Percentiles rank a stretch among this genome's conserved stretches.
phyloP scores from a whole-genome alignment of 2,888 invertebrate genomes.

The Diarsia mendica region DNA sequence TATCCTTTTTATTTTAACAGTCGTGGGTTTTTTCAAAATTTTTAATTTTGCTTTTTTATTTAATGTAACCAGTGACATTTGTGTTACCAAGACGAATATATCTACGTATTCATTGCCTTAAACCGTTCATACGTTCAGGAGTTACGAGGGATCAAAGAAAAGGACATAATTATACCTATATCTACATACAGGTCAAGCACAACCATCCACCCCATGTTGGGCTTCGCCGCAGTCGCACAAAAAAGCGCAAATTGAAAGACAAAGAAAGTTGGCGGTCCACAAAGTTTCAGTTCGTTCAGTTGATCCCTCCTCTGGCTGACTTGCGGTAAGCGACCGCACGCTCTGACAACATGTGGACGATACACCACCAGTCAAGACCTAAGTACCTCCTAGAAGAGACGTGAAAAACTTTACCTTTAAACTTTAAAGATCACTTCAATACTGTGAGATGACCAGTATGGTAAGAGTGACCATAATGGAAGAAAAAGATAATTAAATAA shows the following conservation, averaged over 20 bases:
- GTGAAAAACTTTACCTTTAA: background rate
- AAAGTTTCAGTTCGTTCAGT: conserved; percentile 59
- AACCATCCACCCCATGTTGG: background rate
- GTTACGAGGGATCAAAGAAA: background rate
- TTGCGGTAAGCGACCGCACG: conserved; percentile 57
- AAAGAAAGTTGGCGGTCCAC: conserved; percentile 49
- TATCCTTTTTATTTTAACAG: too few relatives aligned
- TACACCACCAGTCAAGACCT: background rate
- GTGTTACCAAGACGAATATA: too few relatives aligned
- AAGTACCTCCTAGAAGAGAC: conserved; percentile 26
- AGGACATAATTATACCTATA: background rate
- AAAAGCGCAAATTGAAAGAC: background rate
- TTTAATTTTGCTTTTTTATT: too few relatives aligned
- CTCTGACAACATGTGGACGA: conserved; percentile 57
- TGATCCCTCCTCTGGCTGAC: conserved; percentile 55
- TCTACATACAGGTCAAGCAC: background rate
- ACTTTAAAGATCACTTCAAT: background rate
- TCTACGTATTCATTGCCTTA: background rate
- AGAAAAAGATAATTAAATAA: background rate
- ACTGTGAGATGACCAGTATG: background rate
- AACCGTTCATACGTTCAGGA: background rate
- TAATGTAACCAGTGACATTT: too few relatives aligned
- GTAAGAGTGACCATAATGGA: background rate
- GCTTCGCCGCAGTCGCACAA: background rate
- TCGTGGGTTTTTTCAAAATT: too few relatives aligned